phyloP scores from a whole-genome alignment of 2,797 vertebrate genomes.

The Threskiornis aethiopicus region DNA sequence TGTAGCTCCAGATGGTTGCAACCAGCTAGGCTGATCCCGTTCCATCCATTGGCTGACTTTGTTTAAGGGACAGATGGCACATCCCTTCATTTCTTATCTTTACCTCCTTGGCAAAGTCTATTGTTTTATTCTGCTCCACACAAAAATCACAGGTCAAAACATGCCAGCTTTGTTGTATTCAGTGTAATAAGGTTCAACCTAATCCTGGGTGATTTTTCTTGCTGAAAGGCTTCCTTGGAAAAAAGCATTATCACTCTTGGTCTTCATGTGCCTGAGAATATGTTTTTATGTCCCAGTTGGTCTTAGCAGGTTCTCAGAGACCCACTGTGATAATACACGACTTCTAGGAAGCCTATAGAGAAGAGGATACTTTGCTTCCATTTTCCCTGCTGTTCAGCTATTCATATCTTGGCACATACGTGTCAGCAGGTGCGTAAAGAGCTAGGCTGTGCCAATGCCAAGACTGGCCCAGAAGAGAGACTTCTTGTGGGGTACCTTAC shows the following conservation, averaged over 20 bases:
- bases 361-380: constrained; percentile 23
- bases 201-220: background rate
- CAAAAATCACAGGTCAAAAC: constrained; percentile 16
- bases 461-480: background rate
- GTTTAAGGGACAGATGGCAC: constrained; percentile 62
- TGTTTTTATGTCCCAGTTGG: background rate
- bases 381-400: constrained; percentile 48
- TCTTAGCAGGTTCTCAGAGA: constrained; percentile 4
- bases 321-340: constrained; percentile 25
- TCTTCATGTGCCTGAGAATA: background rate
- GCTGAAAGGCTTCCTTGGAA: background rate
- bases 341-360: constrained; percentile 44
- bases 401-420: constrained; percentile 28
- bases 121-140: constrained; percentile 22
- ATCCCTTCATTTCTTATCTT: constrained; percentile 24
- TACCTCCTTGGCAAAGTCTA: constrained; percentile 32
- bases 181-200: background rate
- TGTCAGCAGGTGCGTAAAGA: constrained; percentile 40
- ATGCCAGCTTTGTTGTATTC: background rate
- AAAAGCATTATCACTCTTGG: background rate
- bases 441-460: background rate
- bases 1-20: constrained; percentile 70
- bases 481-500: constrained; percentile 15
- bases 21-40: constrained; percentile 52
- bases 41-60: constrained; percentile 65